Evolutionary conservation across 1,140 invertebrate species (phyloP).

Genomic region (Callitettix versicolor): DNA sequence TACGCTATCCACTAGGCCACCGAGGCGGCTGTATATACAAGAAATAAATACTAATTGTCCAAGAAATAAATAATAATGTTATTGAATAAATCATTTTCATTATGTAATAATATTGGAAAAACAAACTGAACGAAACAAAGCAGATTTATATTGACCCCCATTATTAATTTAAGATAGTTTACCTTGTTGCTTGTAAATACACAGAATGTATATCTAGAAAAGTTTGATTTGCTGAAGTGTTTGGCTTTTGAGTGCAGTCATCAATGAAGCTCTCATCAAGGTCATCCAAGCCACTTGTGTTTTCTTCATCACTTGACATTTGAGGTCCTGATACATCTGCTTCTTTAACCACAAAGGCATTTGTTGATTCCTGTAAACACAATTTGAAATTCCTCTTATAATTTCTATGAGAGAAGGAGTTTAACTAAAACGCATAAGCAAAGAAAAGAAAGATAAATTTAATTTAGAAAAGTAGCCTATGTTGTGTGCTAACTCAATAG

Average conservation of each 20-base stretch:
- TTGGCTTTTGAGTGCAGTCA: slow-evolving; percentile 15
- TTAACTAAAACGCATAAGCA: background rate
- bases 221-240: background rate
- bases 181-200: slow-evolving; percentile 25
- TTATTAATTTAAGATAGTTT: background rate
- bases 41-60: too few relatives aligned
- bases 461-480: background rate
- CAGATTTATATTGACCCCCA: too few relatives aligned
- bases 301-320: slow-evolving; percentile 19
- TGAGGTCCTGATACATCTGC: slow-evolving; percentile 18
- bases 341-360: slow-evolving; percentile 20
- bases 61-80: background rate
- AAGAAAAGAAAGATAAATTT: background rate
- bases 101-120: too few relatives aligned
- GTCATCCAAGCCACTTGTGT: slow-evolving; percentile 20
- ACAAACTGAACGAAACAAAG: too few relatives aligned
- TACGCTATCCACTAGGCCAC: too few relatives aligned
- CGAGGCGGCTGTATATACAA: too few relatives aligned
- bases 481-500: background rate
- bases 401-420: background rate
- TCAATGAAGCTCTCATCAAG: slow-evolving; percentile 23
- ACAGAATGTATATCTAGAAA: slow-evolving; percentile 14
- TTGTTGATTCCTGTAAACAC: background rate
- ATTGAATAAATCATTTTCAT: background rate
- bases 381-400: background rate